These are phyloP conservation scores for Phoronis australis DNA, from an alignment of 2,888 invertebrate genomes.

Conservation along the genomic window DNA sequence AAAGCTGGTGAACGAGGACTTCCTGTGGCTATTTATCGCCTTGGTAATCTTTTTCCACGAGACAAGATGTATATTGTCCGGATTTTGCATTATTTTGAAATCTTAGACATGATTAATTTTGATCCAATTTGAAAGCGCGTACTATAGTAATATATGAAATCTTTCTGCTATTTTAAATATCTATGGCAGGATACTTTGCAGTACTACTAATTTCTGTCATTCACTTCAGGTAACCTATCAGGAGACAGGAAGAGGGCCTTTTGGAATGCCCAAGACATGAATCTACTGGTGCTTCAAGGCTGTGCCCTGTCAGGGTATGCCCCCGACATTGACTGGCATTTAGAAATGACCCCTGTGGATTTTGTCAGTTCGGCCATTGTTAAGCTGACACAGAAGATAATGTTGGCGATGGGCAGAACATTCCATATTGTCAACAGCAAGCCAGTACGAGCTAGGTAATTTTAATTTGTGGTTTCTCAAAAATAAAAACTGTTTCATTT, in stretches of 20 bases:
- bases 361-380: constrained; percentile 48
- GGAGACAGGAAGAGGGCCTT: constrained; percentile 38
- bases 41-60: too few relatives aligned
- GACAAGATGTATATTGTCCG: too few relatives aligned
- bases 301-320: constrained; percentile 36
- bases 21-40: constrained; percentile 51
- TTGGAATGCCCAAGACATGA: constrained; percentile 54
- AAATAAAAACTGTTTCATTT: too few relatives aligned
- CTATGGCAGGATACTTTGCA: too few relatives aligned
- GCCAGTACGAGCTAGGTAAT: constrained; percentile 36
- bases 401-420: constrained; percentile 43
- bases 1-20: constrained; percentile 47
- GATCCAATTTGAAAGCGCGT: too few relatives aligned
- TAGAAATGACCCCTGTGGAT: constrained; percentile 55
- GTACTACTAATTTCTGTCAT: too few relatives aligned
- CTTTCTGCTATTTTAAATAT: too few relatives aligned
- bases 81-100: too few relatives aligned
- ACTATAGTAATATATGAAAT: too few relatives aligned
- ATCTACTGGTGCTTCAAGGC: constrained; percentile 46
- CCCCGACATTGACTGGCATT: constrained; percentile 45
- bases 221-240: constrained; percentile 44
- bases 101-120: too few relatives aligned
- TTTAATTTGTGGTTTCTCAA: background rate
- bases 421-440: constrained; percentile 49
- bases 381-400: constrained; percentile 36